Conservation (phyloP, 2,888 invertebrate genomes). For the Bursaphelenchus okinawaensis region DNA sequence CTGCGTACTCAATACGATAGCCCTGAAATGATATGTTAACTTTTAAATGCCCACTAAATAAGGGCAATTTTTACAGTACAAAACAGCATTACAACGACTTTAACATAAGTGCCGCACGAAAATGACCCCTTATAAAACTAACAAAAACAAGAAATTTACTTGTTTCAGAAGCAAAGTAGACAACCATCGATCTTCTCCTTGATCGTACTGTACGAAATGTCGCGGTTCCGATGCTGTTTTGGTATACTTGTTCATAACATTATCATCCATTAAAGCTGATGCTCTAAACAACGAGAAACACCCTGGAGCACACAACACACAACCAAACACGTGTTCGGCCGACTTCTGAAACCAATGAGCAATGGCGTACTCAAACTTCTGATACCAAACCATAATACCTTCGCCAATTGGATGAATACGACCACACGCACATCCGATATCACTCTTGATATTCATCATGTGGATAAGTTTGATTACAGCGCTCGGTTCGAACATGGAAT, state of each 20-base stretch:
- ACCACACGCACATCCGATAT: constrained; percentile 79
- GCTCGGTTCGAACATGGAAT: constrained; percentile 77
- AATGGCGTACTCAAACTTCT: constrained; percentile 82
- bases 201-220: constrained; percentile 85
- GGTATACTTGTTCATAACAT: constrained; percentile 81
- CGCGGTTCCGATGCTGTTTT: constrained; percentile 67
- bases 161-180: constrained; percentile 62
- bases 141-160: constrained; percentile 21
- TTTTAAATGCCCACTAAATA: background rate
- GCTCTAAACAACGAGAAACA: constrained; percentile 78
- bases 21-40: constrained; percentile 45
- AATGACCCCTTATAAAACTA: background rate
- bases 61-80: background rate
- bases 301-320: constrained; percentile 83
- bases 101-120: background rate
- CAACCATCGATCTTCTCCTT: constrained; percentile 66
- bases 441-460: constrained; percentile 75
- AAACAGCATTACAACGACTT: background rate
- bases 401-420: constrained; percentile 81
- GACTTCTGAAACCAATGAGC: constrained; percentile 89
- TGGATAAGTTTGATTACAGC: constrained; percentile 75
- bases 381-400: constrained; percentile 76
- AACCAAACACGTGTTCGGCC: constrained; percentile 81
- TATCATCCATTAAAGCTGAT: constrained; percentile 77
- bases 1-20: constrained; percentile 60